A percentile compares a stretch with the other conserved stretches of the same genome.
These are phyloP conservation scores for Embiotoca jacksoni DNA, from an alignment of 2,113 vertebrate species.

Conservation along the genomic window DNA sequence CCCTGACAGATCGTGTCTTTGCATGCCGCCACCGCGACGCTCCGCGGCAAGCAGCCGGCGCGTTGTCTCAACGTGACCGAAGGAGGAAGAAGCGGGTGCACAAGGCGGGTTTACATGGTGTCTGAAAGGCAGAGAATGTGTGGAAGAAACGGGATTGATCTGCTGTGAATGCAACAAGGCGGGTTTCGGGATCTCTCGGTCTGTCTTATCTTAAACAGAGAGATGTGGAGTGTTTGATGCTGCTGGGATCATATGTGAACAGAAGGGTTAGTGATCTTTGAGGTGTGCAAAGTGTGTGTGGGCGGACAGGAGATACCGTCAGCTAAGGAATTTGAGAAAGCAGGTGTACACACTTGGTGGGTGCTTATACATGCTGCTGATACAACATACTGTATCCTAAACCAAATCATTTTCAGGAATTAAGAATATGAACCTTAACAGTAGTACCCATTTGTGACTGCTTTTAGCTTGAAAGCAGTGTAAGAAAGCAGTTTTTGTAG, in stretches of 20 bases:
- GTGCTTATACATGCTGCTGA: too few relatives aligned
- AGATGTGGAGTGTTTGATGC: constrained; percentile 10
- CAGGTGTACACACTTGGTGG: not conserved
- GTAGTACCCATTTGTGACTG: not conserved
- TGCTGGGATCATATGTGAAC: not conserved
- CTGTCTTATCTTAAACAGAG: constrained; percentile 13
- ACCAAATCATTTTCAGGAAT: too few relatives aligned
- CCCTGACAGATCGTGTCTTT: constrained; percentile 65
- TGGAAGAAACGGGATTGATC: constrained; percentile 23
- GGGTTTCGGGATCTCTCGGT: constrained; percentile 1
- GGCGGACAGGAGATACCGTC: constrained; percentile 16
- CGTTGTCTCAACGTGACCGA: constrained; percentile 27
- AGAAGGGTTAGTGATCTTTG: not conserved
- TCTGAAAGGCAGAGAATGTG: constrained; percentile 23
- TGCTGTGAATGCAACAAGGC: not conserved
- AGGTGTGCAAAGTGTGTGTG: constrained; percentile 16
- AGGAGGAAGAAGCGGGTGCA: not conserved
- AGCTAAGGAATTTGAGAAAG: too few relatives aligned
- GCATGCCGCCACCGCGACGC: constrained; percentile 41
- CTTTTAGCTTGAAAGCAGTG: too few relatives aligned
- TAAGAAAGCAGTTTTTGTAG: too few relatives aligned
- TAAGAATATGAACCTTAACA: too few relatives aligned
- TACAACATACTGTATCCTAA: too few relatives aligned
- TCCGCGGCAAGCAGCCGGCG: constrained; percentile 16
- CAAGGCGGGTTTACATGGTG: constrained; percentile 11